Conservation (phyloP, 2,888 invertebrate genomes). For the Drosophila atripex region DNA sequence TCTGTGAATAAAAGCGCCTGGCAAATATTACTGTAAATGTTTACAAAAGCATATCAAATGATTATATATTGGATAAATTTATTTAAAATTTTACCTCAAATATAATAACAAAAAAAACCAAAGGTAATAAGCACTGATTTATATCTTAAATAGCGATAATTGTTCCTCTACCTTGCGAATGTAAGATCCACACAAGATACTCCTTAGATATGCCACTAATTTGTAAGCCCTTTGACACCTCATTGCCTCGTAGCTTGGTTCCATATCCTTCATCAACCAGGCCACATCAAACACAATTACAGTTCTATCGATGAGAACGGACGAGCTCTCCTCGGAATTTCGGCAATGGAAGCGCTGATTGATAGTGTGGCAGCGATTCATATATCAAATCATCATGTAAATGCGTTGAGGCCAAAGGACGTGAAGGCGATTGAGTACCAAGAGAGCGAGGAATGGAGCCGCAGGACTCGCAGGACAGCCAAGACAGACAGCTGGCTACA, state of each 20-base stretch:
- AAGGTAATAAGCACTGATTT: background rate
- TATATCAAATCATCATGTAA: conserved; percentile 75
- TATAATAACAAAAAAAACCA: background rate
- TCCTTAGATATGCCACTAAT: background rate
- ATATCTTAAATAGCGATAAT: background rate
- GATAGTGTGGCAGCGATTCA: conserved; percentile 64
- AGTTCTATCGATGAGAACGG: conserved; percentile 37
- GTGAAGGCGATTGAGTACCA: background rate
- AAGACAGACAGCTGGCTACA: conserved; percentile 52
- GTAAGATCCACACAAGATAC: background rate
- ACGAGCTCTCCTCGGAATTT: conserved; percentile 32
- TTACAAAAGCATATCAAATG: too few relatives aligned
- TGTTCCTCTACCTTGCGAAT: background rate
- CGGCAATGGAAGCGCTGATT: conserved; percentile 64
- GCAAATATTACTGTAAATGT: too few relatives aligned
- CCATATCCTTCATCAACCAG: background rate
- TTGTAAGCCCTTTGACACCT: conserved; percentile 20
- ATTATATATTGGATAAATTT: too few relatives aligned
- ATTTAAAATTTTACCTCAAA: background rate
- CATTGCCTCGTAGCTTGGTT: conserved; percentile 10
- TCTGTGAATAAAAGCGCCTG: too few relatives aligned
- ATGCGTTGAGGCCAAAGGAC: conserved; percentile 38
- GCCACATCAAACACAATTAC: conserved; percentile 51
- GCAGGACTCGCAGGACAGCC: conserved; percentile 20
- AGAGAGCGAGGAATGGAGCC: background rate